Conservation (phyloP, 2,797 vertebrate species). For the Molossus alvarezi region DNA sequence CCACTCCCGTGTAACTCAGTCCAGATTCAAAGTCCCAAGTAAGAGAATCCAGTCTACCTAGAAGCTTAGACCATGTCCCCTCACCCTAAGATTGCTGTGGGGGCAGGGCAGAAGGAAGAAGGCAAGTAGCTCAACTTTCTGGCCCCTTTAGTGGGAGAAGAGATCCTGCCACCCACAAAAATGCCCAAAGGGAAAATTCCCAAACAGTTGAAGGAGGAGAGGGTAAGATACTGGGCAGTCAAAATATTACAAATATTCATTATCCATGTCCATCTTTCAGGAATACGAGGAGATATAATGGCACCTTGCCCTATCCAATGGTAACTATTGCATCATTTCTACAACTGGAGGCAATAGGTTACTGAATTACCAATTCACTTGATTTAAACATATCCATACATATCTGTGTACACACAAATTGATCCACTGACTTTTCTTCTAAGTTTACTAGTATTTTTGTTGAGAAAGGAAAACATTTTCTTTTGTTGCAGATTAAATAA, state of each 20-base stretch:
- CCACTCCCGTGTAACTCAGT: conserved; percentile 10
- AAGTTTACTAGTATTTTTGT: not conserved
- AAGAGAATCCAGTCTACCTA: not conserved
- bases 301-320: not conserved
- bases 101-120: not conserved
- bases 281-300: not conserved
- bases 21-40: not conserved
- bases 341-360: not conserved
- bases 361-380: conserved; percentile 32
- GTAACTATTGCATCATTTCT: conserved; percentile 25
- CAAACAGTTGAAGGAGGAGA: not conserved
- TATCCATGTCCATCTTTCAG: not conserved
- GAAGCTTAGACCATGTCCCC: not conserved
- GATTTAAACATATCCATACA: not conserved
- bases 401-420: not conserved
- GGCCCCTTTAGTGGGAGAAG: not conserved
- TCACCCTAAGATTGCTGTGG: not conserved
- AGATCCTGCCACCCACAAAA: not conserved
- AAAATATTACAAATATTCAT: conserved; percentile 18
- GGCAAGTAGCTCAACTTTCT: not conserved
- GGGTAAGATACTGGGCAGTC: not conserved
- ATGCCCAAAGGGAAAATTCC: conserved; percentile 32
- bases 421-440: not conserved
- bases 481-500: conserved; percentile 52
- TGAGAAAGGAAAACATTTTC: conserved; percentile 42